These are phyloP conservation scores for Asteroscopus sphinx DNA, from an alignment of 2,888 invertebrate species.

Conservation along the genomic window DNA sequence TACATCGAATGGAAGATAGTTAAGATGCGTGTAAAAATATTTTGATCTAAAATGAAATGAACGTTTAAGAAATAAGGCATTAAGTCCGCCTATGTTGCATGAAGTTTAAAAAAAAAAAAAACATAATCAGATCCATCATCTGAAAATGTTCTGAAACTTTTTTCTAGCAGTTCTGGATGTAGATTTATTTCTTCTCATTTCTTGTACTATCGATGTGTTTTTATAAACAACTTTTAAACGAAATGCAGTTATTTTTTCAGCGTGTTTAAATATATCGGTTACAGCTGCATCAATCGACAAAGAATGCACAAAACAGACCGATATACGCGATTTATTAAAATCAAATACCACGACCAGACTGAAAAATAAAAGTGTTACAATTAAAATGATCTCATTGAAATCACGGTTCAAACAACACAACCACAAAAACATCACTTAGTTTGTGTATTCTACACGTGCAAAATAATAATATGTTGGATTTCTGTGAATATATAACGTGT, in stretches of 20 bases:
- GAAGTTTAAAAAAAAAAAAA: no score
- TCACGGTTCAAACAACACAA: conserved; percentile 18
- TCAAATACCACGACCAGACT: background rate
- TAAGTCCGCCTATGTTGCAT: no score
- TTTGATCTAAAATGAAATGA: background rate
- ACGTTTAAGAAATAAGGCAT: background rate
- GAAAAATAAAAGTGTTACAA: conserved; percentile 8
- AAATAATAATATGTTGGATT: conserved; percentile 22
- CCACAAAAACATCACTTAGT: conserved; percentile 14
- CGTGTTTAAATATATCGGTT: background rate
- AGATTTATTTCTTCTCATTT: no score
- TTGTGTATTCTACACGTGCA: conserved; percentile 36
- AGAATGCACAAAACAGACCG: conserved; percentile 14
- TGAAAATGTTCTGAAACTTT: no score
- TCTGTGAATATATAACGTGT: conserved; percentile 34
- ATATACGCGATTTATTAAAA: conserved; percentile 8
- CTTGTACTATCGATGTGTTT: no score
- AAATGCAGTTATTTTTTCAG: background rate
- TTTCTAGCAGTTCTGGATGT: no score
- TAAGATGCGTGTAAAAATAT: background rate
- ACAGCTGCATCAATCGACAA: conserved; percentile 1
- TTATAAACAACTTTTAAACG: no score
- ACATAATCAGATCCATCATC: no score
- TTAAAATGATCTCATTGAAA: conserved; percentile 15
- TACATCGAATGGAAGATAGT: conserved; percentile 3